phyloP scores from a whole-genome alignment of 2,113 vertebrate genomes.

The Myotis davidii region DNA sequence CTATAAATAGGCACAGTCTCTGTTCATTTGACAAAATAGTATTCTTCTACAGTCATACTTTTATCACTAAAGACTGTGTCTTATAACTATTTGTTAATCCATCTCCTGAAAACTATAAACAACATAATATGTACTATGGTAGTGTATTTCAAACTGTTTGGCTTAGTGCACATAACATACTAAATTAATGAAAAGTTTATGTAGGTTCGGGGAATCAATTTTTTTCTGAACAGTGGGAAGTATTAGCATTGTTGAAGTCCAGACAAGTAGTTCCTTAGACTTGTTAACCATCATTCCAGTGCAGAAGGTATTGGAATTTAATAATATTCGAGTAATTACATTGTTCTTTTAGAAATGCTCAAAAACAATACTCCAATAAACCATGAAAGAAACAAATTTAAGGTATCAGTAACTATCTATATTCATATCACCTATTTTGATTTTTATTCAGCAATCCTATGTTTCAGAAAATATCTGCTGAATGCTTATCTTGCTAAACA shows the following conservation, averaged over 20 bases:
- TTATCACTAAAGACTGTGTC: neutral
- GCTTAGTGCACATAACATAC: neutral
- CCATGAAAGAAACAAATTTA: slow-evolving; percentile 13
- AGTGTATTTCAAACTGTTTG: neutral
- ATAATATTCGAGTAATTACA: slow-evolving; percentile 9
- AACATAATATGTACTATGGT: neutral
- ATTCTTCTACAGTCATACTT: neutral
- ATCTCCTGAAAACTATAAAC: neutral
- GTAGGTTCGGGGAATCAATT: neutral
- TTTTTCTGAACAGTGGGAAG: neutral
- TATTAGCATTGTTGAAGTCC: slow-evolving; percentile 6
- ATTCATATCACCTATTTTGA: neutral
- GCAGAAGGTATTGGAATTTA: slow-evolving; percentile 41
- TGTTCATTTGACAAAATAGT: neutral
- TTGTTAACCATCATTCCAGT: neutral
- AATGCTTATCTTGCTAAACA: slow-evolving; percentile 29
- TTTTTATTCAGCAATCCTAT: slow-evolving; percentile 32
- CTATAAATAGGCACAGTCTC: neutral
- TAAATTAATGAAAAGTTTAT: neutral
- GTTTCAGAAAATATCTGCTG: slow-evolving; percentile 31
- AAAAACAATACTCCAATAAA: slow-evolving; percentile 46
- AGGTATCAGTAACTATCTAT: neutral
- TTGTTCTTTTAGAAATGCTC: neutral
- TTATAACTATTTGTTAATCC: neutral
- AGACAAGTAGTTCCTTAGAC: slow-evolving; percentile 28